These are phyloP conservation scores for Mixornis gularis DNA, from an alignment of 2,113 vertebrate species.

Conservation along the genomic window DNA sequence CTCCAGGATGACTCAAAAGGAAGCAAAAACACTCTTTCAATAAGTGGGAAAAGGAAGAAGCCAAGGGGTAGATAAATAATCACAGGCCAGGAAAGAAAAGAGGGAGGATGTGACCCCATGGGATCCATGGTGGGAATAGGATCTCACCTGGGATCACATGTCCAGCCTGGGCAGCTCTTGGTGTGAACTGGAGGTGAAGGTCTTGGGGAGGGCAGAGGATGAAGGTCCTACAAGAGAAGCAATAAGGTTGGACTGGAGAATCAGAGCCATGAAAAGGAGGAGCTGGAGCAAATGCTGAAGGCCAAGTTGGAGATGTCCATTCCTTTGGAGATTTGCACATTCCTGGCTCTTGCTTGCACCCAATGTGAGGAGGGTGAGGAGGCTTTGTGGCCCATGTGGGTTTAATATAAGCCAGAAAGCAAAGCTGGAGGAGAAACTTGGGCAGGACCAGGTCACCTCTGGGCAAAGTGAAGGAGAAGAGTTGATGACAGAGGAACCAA, in stretches of 20 bases:
- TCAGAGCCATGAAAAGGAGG: background rate
- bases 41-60: slow-evolving; percentile 44
- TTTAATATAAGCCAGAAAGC: background rate
- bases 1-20: slow-evolving; percentile 3
- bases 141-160: background rate
- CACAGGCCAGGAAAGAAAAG: background rate
- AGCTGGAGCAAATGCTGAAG: background rate
- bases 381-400: rapidly evolving
- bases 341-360: rapidly evolving
- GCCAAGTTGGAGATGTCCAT: background rate
- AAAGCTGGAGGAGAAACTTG: background rate
- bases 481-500: background rate
- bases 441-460: background rate
- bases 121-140: background rate
- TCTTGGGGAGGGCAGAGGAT: background rate
- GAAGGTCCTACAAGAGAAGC: background rate
- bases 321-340: background rate
- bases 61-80: slow-evolving; percentile 21
- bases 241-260: rapidly evolving
- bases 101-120: background rate
- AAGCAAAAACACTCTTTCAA: slow-evolving; percentile 1
- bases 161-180: background rate
- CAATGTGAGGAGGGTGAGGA: rapidly evolving
- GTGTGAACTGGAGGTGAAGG: background rate
- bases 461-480: rapidly evolving